Evolutionary conservation across 2,797 vertebrate genomes (phyloP), one percentile per base, ranked within the genome.

Genomic region (Paramormyrops hopkinsi): DNA sequence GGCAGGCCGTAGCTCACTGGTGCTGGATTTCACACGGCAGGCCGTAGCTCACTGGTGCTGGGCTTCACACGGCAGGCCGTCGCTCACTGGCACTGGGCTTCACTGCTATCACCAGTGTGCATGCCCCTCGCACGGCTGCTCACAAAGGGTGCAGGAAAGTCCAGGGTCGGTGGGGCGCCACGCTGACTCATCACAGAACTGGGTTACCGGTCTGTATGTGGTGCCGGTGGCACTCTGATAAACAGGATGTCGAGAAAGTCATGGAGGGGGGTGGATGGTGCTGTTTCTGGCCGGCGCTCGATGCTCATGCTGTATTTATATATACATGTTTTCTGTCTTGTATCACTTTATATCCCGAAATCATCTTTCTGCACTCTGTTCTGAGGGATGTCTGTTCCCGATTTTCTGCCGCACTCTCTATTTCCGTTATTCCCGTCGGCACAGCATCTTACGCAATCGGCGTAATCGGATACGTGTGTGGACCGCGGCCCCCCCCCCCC

Each of bases 391-490:
- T 44, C 29, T 37, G 69, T 8, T 4, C 50, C 25, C 33, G 29
- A 46, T 48, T 83, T 41, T 48, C 79, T 1, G n/a, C 4, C 44
- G 6, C 33, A 3, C 41, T 48, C 37, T 22, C n/a, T 6, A 7
- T 41, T n/a, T 83, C n/a, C 44, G 5, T 12, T 46, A 46, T 83
- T 83, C 79, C 44, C 19, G 8, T 19, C 92, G 93, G 93, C 94
- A 94, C 92, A 92, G 91, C 48, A 89, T 84, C 92, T 96, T 96
- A 95, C 92, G 93, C 95, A 96, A 96, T 92, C 59, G 0, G 92
- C 94, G 94, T 94, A 95, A 95, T 90, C 79, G 91, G 94, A 96
- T 93, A 92, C 91, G 83, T 84, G 91, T 92, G 87, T 51, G 79
- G 89, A 90, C 88, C 41, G 90, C n/a, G n/a, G 12, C 25, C 51